Evolutionary conservation across 1,140 invertebrate species (phyloP), one percentile per base, ranked within the genome.

Genomic region (Papilio xuthus): DNA sequence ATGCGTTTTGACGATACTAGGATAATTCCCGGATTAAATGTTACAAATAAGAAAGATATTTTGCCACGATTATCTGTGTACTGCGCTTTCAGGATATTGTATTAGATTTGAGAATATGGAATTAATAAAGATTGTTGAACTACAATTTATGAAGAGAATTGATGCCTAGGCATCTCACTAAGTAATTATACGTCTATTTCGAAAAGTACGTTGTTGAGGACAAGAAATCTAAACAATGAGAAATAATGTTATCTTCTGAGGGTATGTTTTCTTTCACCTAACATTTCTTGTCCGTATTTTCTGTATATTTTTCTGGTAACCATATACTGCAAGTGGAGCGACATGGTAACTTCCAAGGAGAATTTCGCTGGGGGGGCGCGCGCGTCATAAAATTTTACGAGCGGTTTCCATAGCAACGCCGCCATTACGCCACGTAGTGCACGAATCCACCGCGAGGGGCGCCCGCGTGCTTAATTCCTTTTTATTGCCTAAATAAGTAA

Each of bases 311-410:
- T 44, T 73, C 81, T 74, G 67, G 79, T 74, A 73, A 60, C 77
- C 60, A 79, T 77, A 78, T 78, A 70, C 77, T 84, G 20, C 71
- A 73, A 73, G 23, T 42, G 71, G n/a, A 73, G 20, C 71, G 37
- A 73, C 71, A 73, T 73, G 20, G 71, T 73, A 81, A 84, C 82
- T 83, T 86, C 83, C 82, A 79, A 86, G 84, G 80, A 84, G 77
- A 80, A 80, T 77, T 80, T 82, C 74, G 76, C 70, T 79, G 80
- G 83, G 87, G 32, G 89, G 88, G 60, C 60, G 60, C 83, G 86
- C 83, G 85, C 79, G 83, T 80, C 86, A 85, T 92, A 91, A 91
- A 92, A 90, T 91, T 92, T 92, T 92, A 92, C 85, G 90, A 90
- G 74, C 85, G 75, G 90, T 90, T 82, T 78, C 81, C 87, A 90